phyloP scores from a whole-genome alignment of 2,888 invertebrate genomes.

The Agrilus cyanescens region DNA sequence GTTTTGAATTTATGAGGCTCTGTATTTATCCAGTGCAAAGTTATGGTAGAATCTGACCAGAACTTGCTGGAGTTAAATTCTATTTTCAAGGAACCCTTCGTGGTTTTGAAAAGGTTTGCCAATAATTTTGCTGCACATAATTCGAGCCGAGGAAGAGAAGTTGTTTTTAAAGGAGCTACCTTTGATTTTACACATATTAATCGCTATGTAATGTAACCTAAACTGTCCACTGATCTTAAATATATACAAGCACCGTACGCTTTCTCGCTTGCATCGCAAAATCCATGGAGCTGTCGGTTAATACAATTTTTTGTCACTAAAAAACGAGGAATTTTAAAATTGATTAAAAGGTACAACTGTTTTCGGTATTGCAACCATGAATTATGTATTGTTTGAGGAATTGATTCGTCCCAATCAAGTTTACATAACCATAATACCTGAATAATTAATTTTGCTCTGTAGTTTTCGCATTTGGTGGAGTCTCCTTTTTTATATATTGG shows the following conservation, averaged over 20 bases:
- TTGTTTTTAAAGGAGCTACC: slow-evolving; percentile 4
- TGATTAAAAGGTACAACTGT: not conserved
- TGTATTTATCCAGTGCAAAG: slow-evolving; percentile 1
- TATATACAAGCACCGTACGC: slow-evolving; percentile 8
- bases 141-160: slow-evolving; percentile 1
- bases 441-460: slow-evolving; percentile 12
- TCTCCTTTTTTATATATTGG: no score
- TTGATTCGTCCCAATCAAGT: slow-evolving; percentile 10
- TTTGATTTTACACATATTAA: slow-evolving; percentile 3
- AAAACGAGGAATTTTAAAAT: not conserved
- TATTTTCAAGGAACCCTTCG: not conserved
- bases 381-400: slow-evolving; percentile 1
- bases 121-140: no score
- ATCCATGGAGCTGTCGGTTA: not conserved
- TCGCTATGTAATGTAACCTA: not conserved
- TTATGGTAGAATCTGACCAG: not conserved
- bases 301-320: not conserved
- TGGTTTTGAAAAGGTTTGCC: no score
- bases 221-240: not conserved
- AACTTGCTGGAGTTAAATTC: not conserved
- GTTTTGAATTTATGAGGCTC: slow-evolving; percentile 1
- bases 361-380: not conserved
- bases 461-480: no score
- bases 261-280: slow-evolving; percentile 6
- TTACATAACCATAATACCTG: slow-evolving; percentile 10